Conservation (phyloP, 2,113 vertebrate genomes). For the Noturus placidus region DNA sequence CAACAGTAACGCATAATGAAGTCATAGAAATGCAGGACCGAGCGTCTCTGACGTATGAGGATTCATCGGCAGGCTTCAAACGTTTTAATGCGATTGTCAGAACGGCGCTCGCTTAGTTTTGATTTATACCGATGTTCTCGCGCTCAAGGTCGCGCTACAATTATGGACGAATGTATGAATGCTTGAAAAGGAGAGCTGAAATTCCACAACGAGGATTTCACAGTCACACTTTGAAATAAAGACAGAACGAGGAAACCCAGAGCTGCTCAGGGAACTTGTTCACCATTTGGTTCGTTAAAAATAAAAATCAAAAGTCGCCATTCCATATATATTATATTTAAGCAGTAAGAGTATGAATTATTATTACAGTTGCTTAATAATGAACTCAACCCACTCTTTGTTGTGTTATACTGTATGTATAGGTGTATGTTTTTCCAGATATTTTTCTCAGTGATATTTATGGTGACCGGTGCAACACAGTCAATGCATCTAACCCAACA, state of each 20-base stretch:
- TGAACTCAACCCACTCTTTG: no score
- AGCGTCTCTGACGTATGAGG: background rate
- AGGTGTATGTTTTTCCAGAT: no score
- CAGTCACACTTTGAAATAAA: background rate
- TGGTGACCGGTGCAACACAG: no score
- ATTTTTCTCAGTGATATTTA: no score
- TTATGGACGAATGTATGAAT: background rate
- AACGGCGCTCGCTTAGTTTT: background rate
- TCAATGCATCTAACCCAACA: no score
- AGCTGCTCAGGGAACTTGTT: background rate
- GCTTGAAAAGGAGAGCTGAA: background rate
- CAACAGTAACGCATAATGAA: background rate
- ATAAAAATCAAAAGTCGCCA: no score
- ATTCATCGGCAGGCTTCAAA: background rate
- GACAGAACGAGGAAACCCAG: background rate
- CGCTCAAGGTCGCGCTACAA: background rate
- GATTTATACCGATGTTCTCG: background rate
- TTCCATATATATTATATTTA: background rate
- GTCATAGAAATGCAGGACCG: background rate
- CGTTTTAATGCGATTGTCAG: conserved; percentile 4
- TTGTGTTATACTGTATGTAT: no score
- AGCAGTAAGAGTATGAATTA: no score
- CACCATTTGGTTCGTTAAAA: background rate
- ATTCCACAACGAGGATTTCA: background rate
- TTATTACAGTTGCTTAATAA: background rate